These are phyloP conservation scores for Chirona hameri DNA, from an alignment of 2,888 invertebrate species.

Conservation along the genomic window DNA sequence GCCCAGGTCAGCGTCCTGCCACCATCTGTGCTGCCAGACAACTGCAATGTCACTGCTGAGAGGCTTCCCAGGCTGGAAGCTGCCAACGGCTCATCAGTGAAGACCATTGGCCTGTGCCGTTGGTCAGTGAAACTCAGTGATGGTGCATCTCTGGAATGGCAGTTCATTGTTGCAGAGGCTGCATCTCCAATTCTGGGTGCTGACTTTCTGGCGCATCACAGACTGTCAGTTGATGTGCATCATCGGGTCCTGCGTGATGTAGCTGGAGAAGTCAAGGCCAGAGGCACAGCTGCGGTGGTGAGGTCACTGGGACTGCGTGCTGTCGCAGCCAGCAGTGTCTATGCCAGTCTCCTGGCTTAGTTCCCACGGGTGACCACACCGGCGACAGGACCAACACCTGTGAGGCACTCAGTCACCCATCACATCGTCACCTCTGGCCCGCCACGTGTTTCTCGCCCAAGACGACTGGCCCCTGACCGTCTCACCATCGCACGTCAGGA, in stretches of 20 bases:
- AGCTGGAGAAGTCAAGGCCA: neutral
- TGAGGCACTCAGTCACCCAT: too few species aligned
- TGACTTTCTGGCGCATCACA: neutral
- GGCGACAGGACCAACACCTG: too few species aligned
- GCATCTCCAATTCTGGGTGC: neutral
- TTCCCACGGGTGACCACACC: too few species aligned
- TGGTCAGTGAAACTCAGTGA: neutral
- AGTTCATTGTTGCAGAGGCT: neutral
- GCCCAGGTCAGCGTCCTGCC: neutral
- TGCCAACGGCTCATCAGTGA: neutral
- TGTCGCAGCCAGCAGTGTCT: neutral
- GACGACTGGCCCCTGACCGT: too few species aligned
- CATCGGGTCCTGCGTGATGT: neutral
- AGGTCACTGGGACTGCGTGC: too few species aligned
- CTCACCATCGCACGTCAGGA: too few species aligned
- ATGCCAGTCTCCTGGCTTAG: too few species aligned
- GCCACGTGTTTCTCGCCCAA: too few species aligned
- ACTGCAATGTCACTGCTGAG: neutral
- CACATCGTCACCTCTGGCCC: too few species aligned
- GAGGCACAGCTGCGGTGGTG: neutral
- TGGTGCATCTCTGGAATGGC: neutral
- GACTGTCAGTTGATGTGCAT: neutral
- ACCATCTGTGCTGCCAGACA: neutral
- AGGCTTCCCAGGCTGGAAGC: neutral
- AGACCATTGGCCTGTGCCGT: neutral